Base-by-base conservation (phyloP, 2,113 vertebrate genomes). In the Addax nasomaculatus region DNA sequence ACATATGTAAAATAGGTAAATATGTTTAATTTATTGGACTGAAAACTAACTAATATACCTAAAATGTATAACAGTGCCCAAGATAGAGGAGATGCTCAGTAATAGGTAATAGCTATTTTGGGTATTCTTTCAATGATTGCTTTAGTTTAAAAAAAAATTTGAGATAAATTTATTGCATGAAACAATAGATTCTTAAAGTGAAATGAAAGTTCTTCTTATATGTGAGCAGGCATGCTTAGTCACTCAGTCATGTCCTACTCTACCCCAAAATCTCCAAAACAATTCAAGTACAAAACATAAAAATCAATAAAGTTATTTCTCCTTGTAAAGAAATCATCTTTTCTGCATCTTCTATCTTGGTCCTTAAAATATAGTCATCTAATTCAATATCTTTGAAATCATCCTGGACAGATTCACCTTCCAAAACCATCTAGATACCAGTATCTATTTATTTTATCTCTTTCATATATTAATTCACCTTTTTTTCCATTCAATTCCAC, bases 321-420 rank as follows among this genome's bases (percentile, higher is more conserved):
- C 19, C 36, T 92, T 53, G 2, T 43, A 62, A 51, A 79, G 57
- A 93, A 85, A 64, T 55, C 7, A 60, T 89, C 13, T 85, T 92
- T 96, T 92, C 25, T 47, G 1, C 36, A n/a, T 43, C 27, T 93
- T 96, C 14, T 73, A 16, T 93, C 19, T 96, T 1, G 4, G 2
- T 85, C 73, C 29, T 19, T 47, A 85, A 85, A 47, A 55, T 5
- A 29, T 92, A 73, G 2, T 67, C 19, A 67, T 30, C 13, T 84
- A 90, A 80, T 53, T 95, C 27, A 91, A 16, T 47, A 64, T 95
- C n/a, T 85, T 93, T 97, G 57, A 81, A 89, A 80, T 81, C 13
- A 89, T 29, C 14, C 6, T 30, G 14, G 6, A 62, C 9, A 93
- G 12, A 15, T 47, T 93, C 53, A 85, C 7, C 9, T 30, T 85